phyloP scores from a whole-genome alignment of 2,113 vertebrate species.

The Nothobranchius kuhntae region DNA sequence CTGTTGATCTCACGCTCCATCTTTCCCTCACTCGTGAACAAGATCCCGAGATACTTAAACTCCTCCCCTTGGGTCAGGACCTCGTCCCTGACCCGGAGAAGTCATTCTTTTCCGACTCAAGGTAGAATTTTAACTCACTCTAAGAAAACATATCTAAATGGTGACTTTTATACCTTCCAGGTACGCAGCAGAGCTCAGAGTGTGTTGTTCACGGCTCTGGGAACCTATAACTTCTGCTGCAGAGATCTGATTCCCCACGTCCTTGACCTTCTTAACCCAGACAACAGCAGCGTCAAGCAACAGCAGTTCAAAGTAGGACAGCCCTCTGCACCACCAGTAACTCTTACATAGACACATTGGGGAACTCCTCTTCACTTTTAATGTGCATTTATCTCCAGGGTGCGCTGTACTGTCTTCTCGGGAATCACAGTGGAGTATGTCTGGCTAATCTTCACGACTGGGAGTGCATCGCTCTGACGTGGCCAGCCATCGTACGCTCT shows the following conservation, averaged over 20 bases:
- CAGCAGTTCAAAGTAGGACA: slow-evolving; percentile 94
- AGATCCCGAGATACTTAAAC: too few relatives aligned
- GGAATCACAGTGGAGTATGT: slow-evolving; percentile 91
- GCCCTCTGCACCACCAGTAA: not conserved
- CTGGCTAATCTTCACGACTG: slow-evolving; percentile 96
- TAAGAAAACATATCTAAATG: not conserved
- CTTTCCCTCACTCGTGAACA: too few relatives aligned
- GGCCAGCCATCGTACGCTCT: slow-evolving; percentile 92
- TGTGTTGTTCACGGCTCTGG: slow-evolving; percentile 91
- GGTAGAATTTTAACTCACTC: not conserved
- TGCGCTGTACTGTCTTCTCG: slow-evolving; percentile 96
- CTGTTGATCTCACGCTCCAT: too few relatives aligned
- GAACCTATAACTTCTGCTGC: slow-evolving; percentile 96
- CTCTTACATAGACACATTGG: not conserved
- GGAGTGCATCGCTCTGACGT: slow-evolving; percentile 93
- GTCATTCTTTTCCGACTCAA: not conserved
- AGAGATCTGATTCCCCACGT: slow-evolving; percentile 93
- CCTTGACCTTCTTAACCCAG: slow-evolving; percentile 87
- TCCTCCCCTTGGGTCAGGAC: too few relatives aligned
- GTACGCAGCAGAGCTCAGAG: slow-evolving; percentile 95
- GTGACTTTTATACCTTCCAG: slow-evolving; percentile 66
- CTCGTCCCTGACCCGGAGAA: too few relatives aligned
- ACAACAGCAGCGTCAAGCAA: slow-evolving; percentile 85
- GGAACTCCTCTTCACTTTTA: too few relatives aligned
- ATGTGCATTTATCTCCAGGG: slow-evolving; percentile 76